Base-by-base conservation (phyloP, 2,888 invertebrate species). In the Zygothrica quintamaculata region DNA sequence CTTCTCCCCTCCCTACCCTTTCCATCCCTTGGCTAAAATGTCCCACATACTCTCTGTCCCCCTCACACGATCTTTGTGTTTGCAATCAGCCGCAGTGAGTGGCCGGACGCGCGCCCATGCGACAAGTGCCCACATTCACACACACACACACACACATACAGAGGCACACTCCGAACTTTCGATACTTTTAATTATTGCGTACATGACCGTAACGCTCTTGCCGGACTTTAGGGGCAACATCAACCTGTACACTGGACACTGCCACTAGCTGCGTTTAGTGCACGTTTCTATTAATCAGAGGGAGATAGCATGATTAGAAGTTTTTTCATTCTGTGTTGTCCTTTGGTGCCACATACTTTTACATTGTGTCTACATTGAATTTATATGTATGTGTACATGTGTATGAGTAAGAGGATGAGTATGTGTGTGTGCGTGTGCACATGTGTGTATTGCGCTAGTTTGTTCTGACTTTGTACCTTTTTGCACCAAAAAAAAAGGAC, bases 101-200 rank as follows among this genome's bases (percentile, higher is more conserved):
- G 79, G 84, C 58, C 59, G 43, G 58, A 61, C 79, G 73, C 79
- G 84, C 62, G 79, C 67, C 80, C 84, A 74, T 70, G 86, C 86
- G 86, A 84, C 77, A 86, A 76, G 84, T 86, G 77, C 67, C 47
- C 75, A 47, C 77, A 76, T 40, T 53, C 61, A 56, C 70, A 59
- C 50, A 22, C 42, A 42, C 25, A 33, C 13, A 16, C 12, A 16
- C 31, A 48, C 44, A 53, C 59, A 36, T 26, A 36, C 48, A 51
- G 42, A 53, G 29, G 43, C 50, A 60, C 47, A 71, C 58, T 53
- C 37, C 44, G 58, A 71, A 86, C 65, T 85, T 74, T 85, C 77
- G 77, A 84, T 86, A 88, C 85, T 85, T 85, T 88, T 88, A 85
- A 85, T 85, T 87, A 85, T 87, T 87, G 78, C 87, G 77, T 80